These are phyloP conservation scores for Lordiphosa fenestrarum DNA, from an alignment of 2,888 invertebrate species.

Conservation along the genomic window DNA sequence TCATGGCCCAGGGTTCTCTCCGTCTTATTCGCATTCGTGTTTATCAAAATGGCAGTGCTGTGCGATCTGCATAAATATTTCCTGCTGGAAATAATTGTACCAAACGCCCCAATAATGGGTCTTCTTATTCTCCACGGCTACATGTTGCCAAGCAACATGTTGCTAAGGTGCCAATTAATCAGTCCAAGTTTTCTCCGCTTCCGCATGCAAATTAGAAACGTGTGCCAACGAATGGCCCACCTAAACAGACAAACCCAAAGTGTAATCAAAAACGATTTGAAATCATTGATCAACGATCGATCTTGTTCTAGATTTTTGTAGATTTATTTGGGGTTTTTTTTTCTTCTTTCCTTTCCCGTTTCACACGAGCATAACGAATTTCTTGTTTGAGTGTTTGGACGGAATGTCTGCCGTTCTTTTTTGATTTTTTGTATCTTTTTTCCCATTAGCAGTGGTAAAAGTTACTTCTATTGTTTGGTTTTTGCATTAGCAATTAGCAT, in stretches of 20 bases:
- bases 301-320: slow-evolving; percentile 51
- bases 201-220: slow-evolving; percentile 43
- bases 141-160: background rate
- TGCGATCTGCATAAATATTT: slow-evolving; percentile 48
- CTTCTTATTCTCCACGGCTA: background rate
- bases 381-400: slow-evolving; percentile 19
- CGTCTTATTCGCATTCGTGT: slow-evolving; percentile 26
- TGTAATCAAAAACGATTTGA: slow-evolving; percentile 37
- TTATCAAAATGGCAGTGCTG: slow-evolving; percentile 36
- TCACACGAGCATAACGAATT: slow-evolving; percentile 25
- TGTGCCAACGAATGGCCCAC: slow-evolving; percentile 8
- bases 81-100: slow-evolving; percentile 29
- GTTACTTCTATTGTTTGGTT: slow-evolving; percentile 39
- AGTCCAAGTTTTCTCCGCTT: slow-evolving; percentile 30
- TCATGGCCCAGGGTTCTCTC: slow-evolving; percentile 6
- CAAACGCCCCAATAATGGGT: slow-evolving; percentile 1
- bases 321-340: slow-evolving; percentile 9
- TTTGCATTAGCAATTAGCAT: slow-evolving; percentile 31
- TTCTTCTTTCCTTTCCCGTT: slow-evolving; percentile 10
- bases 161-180: slow-evolving; percentile 2
- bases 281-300: slow-evolving; percentile 38
- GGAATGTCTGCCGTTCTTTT: no score
- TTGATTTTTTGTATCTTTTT: no score
- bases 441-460: slow-evolving; percentile 32
- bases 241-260: slow-evolving; percentile 18